A percentile compares a stretch with the other conserved stretches of the same genome.
Evolutionary conservation across 2,888 invertebrate species (phyloP).

Genomic region (Zelleria hepariella): DNA sequence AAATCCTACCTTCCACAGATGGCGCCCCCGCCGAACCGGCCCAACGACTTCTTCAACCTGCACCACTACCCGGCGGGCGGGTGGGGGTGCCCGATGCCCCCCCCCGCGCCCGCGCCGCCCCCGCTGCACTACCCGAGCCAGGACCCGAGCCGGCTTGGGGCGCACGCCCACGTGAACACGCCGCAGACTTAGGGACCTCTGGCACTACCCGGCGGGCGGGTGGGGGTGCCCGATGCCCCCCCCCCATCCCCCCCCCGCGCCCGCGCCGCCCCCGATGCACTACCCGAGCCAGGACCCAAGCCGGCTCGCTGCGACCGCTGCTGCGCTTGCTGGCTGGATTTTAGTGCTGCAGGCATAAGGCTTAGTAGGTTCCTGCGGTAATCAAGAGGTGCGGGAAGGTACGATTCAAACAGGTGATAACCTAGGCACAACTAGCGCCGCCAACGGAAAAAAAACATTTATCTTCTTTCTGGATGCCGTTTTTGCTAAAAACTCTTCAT

Average conservation of each 20-base stretch:
- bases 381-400: too few species aligned
- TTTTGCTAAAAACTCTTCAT: too few species aligned
- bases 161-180: conserved; percentile 61
- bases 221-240: conserved; percentile 27
- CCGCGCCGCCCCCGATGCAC: conserved; percentile 95
- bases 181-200: conserved; percentile 66
- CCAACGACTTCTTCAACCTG: conserved; percentile 76
- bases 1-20: conserved; percentile 31
- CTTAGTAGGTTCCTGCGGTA: too few species aligned
- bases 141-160: conserved; percentile 93
- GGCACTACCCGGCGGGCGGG: conserved; percentile 48
- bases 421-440: too few species aligned
- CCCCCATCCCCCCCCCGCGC: conserved; percentile 52
- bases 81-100: conserved; percentile 26
- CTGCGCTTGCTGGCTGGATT: too few species aligned
- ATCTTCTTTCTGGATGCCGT: too few species aligned
- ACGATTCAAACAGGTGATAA: too few species aligned
- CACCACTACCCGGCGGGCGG: conserved; percentile 53
- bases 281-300: too few species aligned
- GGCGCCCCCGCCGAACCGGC: conserved; percentile 63
- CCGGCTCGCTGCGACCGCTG: conserved; percentile 83
- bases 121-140: conserved; percentile 96
- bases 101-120: conserved; percentile 50
- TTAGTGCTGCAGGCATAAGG: too few species aligned
- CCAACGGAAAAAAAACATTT: too few species aligned